Percentiles rank a stretch among this genome's conserved stretches.
phyloP scores from a whole-genome alignment of 2,797 vertebrate genomes.

The Crax fasciolata region DNA sequence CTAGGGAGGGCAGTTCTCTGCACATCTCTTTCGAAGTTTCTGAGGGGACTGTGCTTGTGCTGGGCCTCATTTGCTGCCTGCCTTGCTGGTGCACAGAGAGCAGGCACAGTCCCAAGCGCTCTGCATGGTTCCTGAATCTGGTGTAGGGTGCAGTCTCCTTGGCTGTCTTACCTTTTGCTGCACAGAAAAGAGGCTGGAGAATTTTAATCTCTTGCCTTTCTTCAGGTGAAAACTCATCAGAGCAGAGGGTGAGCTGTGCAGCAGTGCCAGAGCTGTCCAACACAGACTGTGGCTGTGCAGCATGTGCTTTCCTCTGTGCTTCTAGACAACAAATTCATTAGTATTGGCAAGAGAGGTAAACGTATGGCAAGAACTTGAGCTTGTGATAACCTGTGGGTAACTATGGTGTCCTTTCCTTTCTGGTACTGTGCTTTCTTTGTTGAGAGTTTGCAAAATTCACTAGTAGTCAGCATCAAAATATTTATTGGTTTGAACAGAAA shows the following conservation, averaged over 20 bases:
- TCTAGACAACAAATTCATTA: background rate
- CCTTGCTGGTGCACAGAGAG: background rate
- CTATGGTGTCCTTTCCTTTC: background rate
- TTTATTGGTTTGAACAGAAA: background rate
- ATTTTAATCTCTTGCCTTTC: background rate
- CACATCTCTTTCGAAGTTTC: background rate
- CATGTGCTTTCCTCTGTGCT: background rate
- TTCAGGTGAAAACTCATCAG: background rate
- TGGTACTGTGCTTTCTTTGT: background rate
- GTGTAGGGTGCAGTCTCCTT: background rate
- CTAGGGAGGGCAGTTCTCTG: background rate
- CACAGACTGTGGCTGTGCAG: background rate
- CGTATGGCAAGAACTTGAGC: background rate
- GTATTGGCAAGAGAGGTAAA: background rate
- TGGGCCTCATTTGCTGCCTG: background rate
- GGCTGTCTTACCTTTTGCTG: background rate
- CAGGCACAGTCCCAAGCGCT: background rate
- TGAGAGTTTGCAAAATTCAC: background rate
- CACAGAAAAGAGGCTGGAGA: background rate
- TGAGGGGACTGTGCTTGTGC: background rate
- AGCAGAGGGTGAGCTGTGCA: background rate
- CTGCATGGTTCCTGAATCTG: background rate
- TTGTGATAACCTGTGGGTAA: background rate
- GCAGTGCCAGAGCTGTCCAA: background rate
- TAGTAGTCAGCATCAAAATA: background rate